Evolutionary conservation across 2,888 invertebrate genomes (phyloP).

Genomic region (Artemia sinica): DNA sequence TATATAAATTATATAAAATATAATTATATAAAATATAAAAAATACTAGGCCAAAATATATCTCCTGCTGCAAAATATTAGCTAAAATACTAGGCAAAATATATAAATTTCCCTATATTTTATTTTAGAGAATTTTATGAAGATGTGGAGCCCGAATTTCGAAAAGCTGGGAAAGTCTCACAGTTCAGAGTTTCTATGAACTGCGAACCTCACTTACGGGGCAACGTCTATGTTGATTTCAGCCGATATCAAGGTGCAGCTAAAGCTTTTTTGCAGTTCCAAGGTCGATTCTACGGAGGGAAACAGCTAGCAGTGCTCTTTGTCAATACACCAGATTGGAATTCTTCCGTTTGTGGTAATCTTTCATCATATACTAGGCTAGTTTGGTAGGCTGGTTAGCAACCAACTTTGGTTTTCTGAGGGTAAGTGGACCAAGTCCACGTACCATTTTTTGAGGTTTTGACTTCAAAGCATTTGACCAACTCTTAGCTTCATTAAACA

Average conservation of each 20-base stretch:
- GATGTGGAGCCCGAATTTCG: conserved; percentile 71
- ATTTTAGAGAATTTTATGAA: conserved; percentile 51
- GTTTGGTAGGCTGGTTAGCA: too few relatives aligned
- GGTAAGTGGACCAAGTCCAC: too few relatives aligned
- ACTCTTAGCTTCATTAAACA: too few relatives aligned
- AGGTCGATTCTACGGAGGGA: conserved; percentile 72
- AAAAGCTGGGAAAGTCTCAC: conserved; percentile 33
- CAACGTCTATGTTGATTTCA: conserved; percentile 71
- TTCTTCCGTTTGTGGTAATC: conserved; percentile 66
- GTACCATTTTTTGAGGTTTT: too few relatives aligned
- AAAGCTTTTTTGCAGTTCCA: conserved; percentile 55
- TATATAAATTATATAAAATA: too few relatives aligned
- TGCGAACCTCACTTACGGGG: conserved; percentile 69
- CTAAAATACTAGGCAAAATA: too few relatives aligned
- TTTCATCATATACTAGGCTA: too few relatives aligned
- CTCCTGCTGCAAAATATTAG: too few relatives aligned
- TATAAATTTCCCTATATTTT: conserved; percentile 20
- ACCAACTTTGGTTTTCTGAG: too few relatives aligned
- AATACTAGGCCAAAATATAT: too few relatives aligned
- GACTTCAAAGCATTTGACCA: too few relatives aligned
- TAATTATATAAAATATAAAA: too few relatives aligned
- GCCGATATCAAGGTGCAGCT: conserved; percentile 44
- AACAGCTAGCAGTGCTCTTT: conserved; percentile 62
- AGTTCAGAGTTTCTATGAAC: conserved; percentile 60
- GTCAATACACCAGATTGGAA: conserved; percentile 61